phyloP scores from a whole-genome alignment of 1,140 invertebrate genomes.

The Cephus cinctus region DNA sequence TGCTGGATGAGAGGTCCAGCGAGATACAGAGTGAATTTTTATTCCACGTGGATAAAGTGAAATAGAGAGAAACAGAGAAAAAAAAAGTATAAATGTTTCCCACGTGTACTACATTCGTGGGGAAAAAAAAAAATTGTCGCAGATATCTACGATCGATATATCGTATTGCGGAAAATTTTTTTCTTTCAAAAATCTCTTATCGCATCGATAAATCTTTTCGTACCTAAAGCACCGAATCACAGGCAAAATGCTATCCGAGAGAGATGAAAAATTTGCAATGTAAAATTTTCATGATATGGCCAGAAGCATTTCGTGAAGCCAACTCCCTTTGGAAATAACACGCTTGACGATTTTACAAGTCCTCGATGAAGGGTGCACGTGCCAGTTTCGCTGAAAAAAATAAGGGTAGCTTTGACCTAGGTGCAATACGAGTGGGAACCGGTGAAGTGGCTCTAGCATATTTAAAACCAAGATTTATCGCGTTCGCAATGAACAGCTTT shows the following conservation, averaged over 20 bases:
- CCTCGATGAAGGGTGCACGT: background rate
- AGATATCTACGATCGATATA: background rate
- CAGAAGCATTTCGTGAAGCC: no score
- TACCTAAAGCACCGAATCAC: no score
- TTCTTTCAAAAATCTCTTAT: no score
- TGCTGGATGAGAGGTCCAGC: background rate
- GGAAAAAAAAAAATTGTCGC: no score
- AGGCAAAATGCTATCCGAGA: no score
- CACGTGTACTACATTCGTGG: background rate
- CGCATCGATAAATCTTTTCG: no score
- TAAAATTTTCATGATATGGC: no score
- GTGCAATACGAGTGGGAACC: no score
- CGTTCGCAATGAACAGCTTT: constrained; percentile 24
- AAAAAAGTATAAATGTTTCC: background rate
- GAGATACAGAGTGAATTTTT: background rate
- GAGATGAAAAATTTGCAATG: no score
- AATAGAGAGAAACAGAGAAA: background rate
- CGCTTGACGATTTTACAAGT: no score
- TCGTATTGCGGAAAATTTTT: no score
- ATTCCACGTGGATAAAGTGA: background rate
- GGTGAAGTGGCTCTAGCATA: constrained; percentile 25
- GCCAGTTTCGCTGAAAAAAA: background rate
- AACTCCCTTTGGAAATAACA: no score
- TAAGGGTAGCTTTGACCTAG: background rate
- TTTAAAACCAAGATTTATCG: constrained; percentile 34